Percentiles rank a stretch among this genome's conserved stretches.
These are phyloP conservation scores for Sylvietta virens DNA, from an alignment of 2,113 vertebrate species.

Conservation along the genomic window DNA sequence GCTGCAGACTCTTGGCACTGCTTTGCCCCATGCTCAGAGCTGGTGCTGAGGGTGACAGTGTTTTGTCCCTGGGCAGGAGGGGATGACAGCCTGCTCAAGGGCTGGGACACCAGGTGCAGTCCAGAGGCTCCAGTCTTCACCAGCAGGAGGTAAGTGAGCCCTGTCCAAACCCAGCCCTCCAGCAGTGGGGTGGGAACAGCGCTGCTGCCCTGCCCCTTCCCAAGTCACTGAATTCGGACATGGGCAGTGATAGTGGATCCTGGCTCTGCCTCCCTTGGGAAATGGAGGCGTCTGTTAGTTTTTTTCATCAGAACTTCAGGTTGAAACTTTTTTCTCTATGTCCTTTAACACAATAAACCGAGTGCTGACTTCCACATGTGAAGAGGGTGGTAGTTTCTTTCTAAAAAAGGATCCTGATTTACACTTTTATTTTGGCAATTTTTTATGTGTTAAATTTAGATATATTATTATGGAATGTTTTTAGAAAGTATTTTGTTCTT, in stretches of 20 bases:
- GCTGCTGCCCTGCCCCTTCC: background rate
- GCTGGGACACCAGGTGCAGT: conserved; percentile 85
- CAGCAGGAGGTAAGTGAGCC: conserved; percentile 75
- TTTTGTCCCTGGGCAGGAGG: conserved; percentile 76
- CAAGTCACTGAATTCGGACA: background rate
- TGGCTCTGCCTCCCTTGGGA: background rate
- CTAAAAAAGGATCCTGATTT: background rate
- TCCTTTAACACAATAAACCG: background rate
- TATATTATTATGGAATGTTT: background rate
- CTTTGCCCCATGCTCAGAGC: background rate
- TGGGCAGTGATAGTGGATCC: background rate
- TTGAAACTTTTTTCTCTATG: background rate
- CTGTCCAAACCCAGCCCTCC: accelerated
- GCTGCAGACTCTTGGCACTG: background rate
- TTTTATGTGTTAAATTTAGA: background rate
- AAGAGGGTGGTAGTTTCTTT: background rate
- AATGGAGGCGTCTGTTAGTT: accelerated
- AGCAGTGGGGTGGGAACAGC: accelerated
- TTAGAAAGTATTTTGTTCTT: background rate
- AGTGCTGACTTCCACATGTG: background rate
- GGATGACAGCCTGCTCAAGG: conserved; percentile 89
- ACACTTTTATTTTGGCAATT: background rate
- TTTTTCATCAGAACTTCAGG: background rate
- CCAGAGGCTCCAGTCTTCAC: conserved; percentile 74
- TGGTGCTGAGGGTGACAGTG: background rate